phyloP scores from a whole-genome alignment of 2,113 vertebrate species.

The Balaenoptera acutorostrata region DNA sequence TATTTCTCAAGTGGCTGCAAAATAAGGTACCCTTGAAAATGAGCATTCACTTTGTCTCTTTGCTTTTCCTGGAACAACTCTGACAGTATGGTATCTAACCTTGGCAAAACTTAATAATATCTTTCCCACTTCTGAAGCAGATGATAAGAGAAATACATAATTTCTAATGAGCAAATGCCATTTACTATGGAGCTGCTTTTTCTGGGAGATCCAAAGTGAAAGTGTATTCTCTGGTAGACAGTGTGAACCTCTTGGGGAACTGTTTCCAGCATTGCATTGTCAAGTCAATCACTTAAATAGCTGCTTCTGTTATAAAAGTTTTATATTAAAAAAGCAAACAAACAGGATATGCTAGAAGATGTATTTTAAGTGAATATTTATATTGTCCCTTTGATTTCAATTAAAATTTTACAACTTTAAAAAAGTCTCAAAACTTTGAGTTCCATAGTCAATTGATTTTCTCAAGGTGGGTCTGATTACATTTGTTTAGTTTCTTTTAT shows the following conservation, averaged over 20 bases:
- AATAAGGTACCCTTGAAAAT: not conserved
- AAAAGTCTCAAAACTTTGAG: not conserved
- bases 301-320: not conserved
- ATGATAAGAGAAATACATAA: not conserved
- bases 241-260: not conserved
- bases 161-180: conserved; percentile 2
- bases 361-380: not conserved
- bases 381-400: not conserved
- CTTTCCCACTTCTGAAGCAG: not conserved
- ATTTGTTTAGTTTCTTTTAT: not conserved
- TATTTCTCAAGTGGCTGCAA: conserved; percentile 12
- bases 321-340: not conserved
- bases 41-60: not conserved
- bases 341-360: not conserved
- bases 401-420: conserved; percentile 7
- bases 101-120: not conserved
- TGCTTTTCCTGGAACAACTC: not conserved
- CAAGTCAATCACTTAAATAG: not conserved
- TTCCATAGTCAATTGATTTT: not conserved
- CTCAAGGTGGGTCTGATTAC: not conserved
- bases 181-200: not conserved
- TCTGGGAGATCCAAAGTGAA: not conserved
- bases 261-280: not conserved
- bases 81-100: not conserved
- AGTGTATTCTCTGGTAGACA: not conserved